Conservation (phyloP, 2,888 invertebrate species). For the Drosophila mayaguana region DNA sequence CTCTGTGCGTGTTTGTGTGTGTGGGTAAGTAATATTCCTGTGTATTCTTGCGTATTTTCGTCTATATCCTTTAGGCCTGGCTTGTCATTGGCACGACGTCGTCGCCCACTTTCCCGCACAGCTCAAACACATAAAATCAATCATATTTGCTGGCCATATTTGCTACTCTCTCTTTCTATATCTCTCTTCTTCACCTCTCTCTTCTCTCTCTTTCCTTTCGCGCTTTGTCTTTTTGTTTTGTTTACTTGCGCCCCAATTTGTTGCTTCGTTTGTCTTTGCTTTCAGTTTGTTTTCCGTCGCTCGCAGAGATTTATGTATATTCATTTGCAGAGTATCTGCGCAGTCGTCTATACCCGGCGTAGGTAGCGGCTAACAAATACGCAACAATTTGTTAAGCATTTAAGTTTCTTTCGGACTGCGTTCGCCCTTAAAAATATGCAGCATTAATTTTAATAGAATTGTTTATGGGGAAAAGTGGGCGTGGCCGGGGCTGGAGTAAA, state of each 20-base stretch:
- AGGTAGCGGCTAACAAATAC: constrained; percentile 59
- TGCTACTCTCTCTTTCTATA: background rate
- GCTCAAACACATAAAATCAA: constrained; percentile 79
- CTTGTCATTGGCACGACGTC: constrained; percentile 49
- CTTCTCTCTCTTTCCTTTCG: background rate
- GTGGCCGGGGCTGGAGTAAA: constrained; percentile 36
- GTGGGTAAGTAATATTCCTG: constrained; percentile 69
- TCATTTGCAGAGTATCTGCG: constrained; percentile 35
- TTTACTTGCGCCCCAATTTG: constrained; percentile 60
- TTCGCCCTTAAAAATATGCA: constrained; percentile 68
- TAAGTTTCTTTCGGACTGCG: constrained; percentile 52
- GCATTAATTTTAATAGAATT: constrained; percentile 80
- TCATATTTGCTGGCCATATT: constrained; percentile 66
- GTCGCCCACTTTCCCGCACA: constrained; percentile 27
- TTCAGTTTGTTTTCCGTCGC: constrained; percentile 7
- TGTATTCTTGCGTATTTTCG: constrained; percentile 71
- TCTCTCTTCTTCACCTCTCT: background rate
- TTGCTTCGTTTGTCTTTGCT: constrained; percentile 45
- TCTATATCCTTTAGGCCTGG: constrained; percentile 45
- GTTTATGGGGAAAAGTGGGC: constrained; percentile 62
- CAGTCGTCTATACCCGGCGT: constrained; percentile 14
- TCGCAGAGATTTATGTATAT: constrained; percentile 7
- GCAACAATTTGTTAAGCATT: constrained; percentile 72
- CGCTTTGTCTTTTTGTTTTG: constrained; percentile 34
- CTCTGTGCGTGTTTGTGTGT: constrained; percentile 24